Conservation (phyloP, 2,797 vertebrate species). For the Lerista edwardsae region DNA sequence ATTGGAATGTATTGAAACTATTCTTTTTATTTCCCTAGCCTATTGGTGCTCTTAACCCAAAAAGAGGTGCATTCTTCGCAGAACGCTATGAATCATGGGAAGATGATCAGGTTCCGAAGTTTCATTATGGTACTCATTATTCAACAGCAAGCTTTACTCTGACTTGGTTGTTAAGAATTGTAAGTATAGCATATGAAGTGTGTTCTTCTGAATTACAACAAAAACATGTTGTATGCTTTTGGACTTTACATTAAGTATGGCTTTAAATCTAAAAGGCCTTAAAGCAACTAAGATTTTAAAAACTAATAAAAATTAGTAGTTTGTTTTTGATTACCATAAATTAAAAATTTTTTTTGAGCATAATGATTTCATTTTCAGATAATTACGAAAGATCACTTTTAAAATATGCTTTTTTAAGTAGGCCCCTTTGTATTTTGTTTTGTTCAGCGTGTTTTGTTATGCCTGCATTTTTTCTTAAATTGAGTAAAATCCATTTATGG, state of each 20-base stretch:
- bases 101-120: conserved; percentile 96
- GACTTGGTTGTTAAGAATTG: conserved; percentile 93
- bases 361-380: conserved; percentile 28
- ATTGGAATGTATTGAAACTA: not conserved
- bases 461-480: conserved; percentile 15
- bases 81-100: conserved; percentile 96
- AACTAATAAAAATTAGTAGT: not conserved
- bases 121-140: conserved; percentile 98
- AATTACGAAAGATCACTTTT: not conserved
- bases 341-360: not conserved
- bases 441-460: conserved; percentile 1
- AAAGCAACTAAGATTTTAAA: conserved; percentile 31
- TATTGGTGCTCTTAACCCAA: conserved; percentile 95
- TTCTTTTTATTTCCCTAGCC: conserved; percentile 78
- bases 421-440: not conserved
- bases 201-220: conserved; percentile 28
- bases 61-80: conserved; percentile 93
- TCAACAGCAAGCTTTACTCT: conserved; percentile 95
- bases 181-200: conserved; percentile 76
- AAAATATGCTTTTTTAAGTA: conserved; percentile 3
- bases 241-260: too few species aligned
- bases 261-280: not conserved
- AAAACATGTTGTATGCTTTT: too few species aligned
- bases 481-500: conserved; percentile 20
- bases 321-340: not conserved